Base-by-base conservation (phyloP, 2,797 vertebrate species). In the Neoniphon sammara region DNA sequence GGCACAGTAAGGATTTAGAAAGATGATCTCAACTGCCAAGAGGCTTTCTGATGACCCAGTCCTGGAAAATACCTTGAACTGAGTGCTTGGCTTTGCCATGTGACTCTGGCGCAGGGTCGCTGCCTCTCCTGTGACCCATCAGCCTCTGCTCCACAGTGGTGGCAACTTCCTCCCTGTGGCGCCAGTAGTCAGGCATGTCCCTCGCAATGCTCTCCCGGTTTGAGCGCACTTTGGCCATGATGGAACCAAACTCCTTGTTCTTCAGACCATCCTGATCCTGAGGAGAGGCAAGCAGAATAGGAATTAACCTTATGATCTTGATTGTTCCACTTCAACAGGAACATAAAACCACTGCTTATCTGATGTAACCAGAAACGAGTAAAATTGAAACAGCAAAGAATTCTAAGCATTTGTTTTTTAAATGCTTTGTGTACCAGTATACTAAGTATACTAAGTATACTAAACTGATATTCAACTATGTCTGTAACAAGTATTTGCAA, bases 181-280 rank as follows among this genome's bases (percentile, higher is more conserved):
- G 73, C 85, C 84, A 88, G 85, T 89, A 94, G 34, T 84, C 89
- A 0, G 92, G 85, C 57, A 78, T 60, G 10, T 36, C 63, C 66
- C 77, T 89, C 0, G 85, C 87, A 0, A 23, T 5, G 49, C 69
- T 84, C 44, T 93, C 81, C 10, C 86, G 83, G 49, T 87, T 85
- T 1, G 74, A 75, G 1, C 25, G 55, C 67, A 93, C 3, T 72
- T 79, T 87, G 39, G 81, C 54, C 78, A 93, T 34, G 42, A 88
- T 47, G 39, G 73, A 85, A n/a, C 47, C 70, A 18, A 90, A 75
- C 46, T 88, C 86, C 31, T 71, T 88, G 59, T 44, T 89, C 44
- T 83, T 90, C 20, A 95, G 64, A 20, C 91, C 74, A 0, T 17
- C 73, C 70, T 86, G 90, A 34, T 85, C 89, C 94, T 95, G 77